Base-by-base conservation (phyloP, 2,113 vertebrate species). In the Coracopsis vasa region DNA sequence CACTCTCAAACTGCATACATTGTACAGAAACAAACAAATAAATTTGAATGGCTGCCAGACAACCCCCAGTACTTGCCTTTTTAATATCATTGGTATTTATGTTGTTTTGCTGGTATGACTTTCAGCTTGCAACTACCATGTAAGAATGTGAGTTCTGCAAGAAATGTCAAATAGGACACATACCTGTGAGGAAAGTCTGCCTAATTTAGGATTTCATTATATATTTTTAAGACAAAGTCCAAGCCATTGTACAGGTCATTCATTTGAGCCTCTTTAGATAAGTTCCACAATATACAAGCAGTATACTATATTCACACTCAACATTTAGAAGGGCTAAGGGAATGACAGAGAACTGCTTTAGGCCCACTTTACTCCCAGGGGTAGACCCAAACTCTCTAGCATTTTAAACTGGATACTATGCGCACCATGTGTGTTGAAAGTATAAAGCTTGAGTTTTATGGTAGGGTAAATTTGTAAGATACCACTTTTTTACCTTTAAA, bases 201-300 rank as follows among this genome's bases (percentile, higher is more conserved):
- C 42, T 45, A 25, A 31, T 60, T 82, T 42, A 67, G 39, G 13
- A 80, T 4, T 50, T 72, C 16, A 39, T 47, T 56, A 13, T 33
- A 51, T 45, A 35, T n/a, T 72, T 45, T 53, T 53, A 10, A 23
- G 6, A 3, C 3, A 2, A 25, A 11, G 24, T 74, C 29, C 3
- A 21, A 47, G 24, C 7, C 3, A 29, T 35, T 65, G 21, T 4
- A 39, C 10, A 73, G 16, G 4, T 82, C 2, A 3, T 47, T 4
- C 54, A 13, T 24, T 37, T 71, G 9, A 67, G 6, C 4, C 18
- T 3, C 27, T 56, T 73, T 51, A 39, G 11, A 24, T 14, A 84
- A 31, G 1, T 29, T 12, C 18, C 1, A 0, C 8, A 73, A 19
- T 28, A 18, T 11, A 12, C 20, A 16, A 11, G 4, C 3, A 1